phyloP scores from a whole-genome alignment of 1,140 invertebrate genomes.

The Triops longicaudatus region DNA sequence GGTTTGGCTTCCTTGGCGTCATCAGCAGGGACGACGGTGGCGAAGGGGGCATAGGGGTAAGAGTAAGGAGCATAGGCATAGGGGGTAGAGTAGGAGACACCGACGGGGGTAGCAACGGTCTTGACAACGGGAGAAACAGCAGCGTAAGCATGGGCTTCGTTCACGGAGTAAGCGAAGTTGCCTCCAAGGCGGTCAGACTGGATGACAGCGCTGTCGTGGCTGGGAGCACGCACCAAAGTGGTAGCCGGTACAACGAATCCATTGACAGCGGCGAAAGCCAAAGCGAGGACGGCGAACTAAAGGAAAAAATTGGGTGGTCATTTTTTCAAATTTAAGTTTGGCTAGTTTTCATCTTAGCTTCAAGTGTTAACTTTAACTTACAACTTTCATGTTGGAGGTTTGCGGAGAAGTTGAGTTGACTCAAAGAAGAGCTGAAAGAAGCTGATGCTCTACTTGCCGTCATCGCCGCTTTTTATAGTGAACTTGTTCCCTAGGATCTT shows the following conservation, averaged over 20 bases:
- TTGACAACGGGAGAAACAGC: constrained; percentile 33
- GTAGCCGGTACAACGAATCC: constrained; percentile 29
- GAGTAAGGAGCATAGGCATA: background rate
- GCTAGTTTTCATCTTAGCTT: too few relatives aligned
- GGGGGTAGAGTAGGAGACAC: constrained; percentile 31
- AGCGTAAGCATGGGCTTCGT: constrained; percentile 35
- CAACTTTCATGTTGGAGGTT: constrained; percentile 10
- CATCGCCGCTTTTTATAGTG: background rate
- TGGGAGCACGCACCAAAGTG: constrained; percentile 32
- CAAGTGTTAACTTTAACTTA: background rate
- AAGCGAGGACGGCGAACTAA: constrained; percentile 32
- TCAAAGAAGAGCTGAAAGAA: background rate
- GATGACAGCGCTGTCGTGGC: constrained; percentile 36
- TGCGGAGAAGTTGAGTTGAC: constrained; percentile 6
- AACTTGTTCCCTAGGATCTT: background rate
- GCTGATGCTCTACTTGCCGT: background rate
- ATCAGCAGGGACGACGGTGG: background rate
- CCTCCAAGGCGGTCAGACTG: constrained; percentile 36
- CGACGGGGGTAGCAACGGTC: constrained; percentile 32
- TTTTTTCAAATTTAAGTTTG: too few relatives aligned
- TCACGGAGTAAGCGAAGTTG: constrained; percentile 37
- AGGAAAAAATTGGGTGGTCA: background rate
- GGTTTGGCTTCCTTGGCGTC: background rate
- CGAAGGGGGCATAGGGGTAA: background rate
- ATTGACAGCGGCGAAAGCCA: constrained; percentile 31